Evolutionary conservation across 92 coral and sea anemone species (phyloP).

Genomic region (Siderastrea radians): DNA sequence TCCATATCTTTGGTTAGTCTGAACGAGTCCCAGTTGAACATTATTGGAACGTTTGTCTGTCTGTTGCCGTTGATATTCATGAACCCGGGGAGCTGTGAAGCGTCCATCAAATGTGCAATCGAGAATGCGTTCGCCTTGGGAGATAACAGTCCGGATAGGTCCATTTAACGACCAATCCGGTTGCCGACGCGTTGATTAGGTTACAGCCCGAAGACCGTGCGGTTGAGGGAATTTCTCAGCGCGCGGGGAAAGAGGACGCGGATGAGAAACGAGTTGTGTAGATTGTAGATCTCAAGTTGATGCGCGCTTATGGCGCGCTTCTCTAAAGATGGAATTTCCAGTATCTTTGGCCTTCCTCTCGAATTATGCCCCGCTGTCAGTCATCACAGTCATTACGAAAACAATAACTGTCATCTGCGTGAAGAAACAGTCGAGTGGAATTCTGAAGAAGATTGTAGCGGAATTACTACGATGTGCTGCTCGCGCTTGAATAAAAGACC

Average conservation of each 20-base stretch:
- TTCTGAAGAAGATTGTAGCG: constrained; percentile 21
- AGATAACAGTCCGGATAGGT: constrained; percentile 93
- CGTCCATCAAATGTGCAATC: constrained; percentile 98
- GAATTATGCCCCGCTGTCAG: constrained; percentile 84
- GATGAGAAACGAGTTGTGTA: constrained; percentile 1
- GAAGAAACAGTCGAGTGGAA: constrained; percentile 47
- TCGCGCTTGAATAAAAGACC: not conserved
- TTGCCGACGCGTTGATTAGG: constrained; percentile 26
- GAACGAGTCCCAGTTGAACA: constrained; percentile 94
- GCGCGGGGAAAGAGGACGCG: constrained; percentile 7
- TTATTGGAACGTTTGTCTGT: constrained; percentile 42
- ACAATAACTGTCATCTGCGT: constrained; percentile 77
- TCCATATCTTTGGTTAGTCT: constrained; percentile 96
- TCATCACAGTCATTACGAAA: constrained; percentile 84
- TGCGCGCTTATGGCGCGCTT: constrained; percentile 71
- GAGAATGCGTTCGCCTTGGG: constrained; percentile 99
- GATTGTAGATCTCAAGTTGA: not conserved
- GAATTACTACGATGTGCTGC: constrained; percentile 2
- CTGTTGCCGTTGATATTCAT: constrained; percentile 62
- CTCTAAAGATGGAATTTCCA: constrained; percentile 91
- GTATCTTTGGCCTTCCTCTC: constrained; percentile 68
- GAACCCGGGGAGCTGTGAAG: constrained; percentile 87
- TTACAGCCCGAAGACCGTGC: constrained; percentile 23
- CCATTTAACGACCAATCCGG: constrained; percentile 80
- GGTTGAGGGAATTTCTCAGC: not conserved